These are phyloP conservation scores for Lophius piscatorius DNA, from an alignment of 2,113 vertebrate genomes.

Conservation along the genomic window DNA sequence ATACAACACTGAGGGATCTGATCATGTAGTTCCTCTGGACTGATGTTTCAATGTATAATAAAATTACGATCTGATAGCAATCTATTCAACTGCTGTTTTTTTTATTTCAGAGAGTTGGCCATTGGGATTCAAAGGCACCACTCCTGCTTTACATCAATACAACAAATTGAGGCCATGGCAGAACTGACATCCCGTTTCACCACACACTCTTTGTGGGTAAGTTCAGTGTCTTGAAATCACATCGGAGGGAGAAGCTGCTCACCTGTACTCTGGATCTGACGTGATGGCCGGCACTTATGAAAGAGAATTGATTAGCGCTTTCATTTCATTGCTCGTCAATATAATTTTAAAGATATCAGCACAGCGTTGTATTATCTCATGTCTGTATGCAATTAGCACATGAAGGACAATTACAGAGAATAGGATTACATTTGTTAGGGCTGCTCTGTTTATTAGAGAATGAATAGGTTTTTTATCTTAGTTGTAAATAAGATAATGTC, in stretches of 20 bases:
- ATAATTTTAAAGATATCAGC: conserved; percentile 26
- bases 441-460: too few species aligned
- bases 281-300: not conserved
- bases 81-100: conserved; percentile 39
- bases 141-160: conserved; percentile 27
- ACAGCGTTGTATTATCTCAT: conserved; percentile 2
- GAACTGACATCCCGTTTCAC: conserved; percentile 11
- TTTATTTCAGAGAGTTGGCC: conserved; percentile 21
- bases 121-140: conserved; percentile 13
- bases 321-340: conserved; percentile 10
- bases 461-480: conserved; percentile 5
- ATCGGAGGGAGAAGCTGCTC: not conserved
- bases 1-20: too few species aligned
- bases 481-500: not conserved
- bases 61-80: conserved; percentile 24
- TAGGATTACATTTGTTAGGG: too few species aligned
- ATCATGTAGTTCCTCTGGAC: too few species aligned
- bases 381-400: conserved; percentile 20
- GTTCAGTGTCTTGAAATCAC: conserved; percentile 16
- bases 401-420: too few species aligned
- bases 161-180: conserved; percentile 37
- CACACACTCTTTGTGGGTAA: not conserved
- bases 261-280: conserved; percentile 2
- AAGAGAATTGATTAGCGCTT: conserved; percentile 15
- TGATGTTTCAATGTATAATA: conserved; percentile 6